Percentiles rank a stretch among this genome's conserved stretches.
Conservation (phyloP, 2,113 vertebrate genomes). For the Campylomormyrus numenius region DNA sequence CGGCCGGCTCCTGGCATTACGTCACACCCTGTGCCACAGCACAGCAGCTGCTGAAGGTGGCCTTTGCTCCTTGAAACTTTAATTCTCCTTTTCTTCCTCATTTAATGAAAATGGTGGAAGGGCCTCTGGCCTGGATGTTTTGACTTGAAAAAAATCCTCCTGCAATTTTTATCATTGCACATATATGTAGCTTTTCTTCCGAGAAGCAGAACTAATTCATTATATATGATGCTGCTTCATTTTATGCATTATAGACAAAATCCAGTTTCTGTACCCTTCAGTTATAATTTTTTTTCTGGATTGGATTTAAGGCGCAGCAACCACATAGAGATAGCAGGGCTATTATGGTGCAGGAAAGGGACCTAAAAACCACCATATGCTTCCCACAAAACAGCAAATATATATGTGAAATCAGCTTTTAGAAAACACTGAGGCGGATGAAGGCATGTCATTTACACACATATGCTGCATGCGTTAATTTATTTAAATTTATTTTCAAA, state of each 20-base stretch:
- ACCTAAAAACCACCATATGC: not conserved
- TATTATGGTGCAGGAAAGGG: not conserved
- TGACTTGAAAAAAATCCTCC: constrained; percentile 29
- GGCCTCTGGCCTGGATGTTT: constrained; percentile 5
- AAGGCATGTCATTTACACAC: not conserved
- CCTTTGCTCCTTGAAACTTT: not conserved
- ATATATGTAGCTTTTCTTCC: constrained; percentile 35
- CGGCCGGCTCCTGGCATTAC: not conserved
- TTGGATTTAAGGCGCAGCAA: not conserved
- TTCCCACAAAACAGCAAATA: not conserved
- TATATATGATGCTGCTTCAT: constrained; percentile 38
- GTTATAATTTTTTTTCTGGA: not conserved
- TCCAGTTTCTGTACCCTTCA: constrained; percentile 1
- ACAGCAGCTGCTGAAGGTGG: not conserved
- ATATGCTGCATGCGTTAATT: not conserved
- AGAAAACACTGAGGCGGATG: not conserved
- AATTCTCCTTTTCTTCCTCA: not conserved
- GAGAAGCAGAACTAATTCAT: constrained; percentile 43
- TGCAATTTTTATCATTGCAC: constrained; percentile 47
- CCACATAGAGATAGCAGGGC: not conserved
- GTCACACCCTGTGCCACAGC: not conserved
- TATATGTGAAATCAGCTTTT: not conserved
- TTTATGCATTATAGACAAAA: not conserved
- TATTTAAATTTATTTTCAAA: not conserved
- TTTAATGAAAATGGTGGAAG: not conserved